These are phyloP conservation scores for Crypturellus undulatus DNA, from an alignment of 2,113 vertebrate genomes.

Conservation along the genomic window DNA sequence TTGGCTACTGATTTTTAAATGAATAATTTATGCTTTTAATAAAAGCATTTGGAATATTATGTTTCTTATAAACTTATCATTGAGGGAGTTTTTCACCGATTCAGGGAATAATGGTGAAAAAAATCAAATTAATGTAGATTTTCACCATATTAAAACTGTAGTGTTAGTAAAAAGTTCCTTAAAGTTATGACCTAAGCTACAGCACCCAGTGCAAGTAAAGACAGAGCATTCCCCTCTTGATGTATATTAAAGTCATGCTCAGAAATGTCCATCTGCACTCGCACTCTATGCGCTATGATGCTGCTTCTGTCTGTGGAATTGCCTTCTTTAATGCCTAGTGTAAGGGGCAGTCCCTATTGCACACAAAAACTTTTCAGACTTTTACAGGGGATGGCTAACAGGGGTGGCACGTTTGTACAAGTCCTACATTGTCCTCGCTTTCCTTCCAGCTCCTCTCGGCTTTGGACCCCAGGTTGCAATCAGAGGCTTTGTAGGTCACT, in stretches of 20 bases:
- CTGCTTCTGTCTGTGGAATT: background rate
- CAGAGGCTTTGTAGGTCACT: background rate
- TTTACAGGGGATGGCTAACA: background rate
- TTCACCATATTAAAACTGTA: background rate
- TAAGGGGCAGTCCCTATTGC: background rate
- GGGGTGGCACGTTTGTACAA: background rate
- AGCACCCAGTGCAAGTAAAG: background rate
- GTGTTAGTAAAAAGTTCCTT: background rate
- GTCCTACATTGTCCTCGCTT: background rate
- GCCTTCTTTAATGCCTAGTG: background rate
- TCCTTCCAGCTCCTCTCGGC: background rate
- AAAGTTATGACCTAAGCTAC: background rate
- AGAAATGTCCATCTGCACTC: background rate
- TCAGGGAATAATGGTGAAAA: background rate
- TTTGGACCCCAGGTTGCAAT: background rate
- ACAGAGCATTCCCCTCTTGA: background rate
- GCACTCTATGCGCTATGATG: background rate
- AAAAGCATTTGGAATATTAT: background rate
- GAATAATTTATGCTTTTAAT: background rate
- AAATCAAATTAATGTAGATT: background rate
- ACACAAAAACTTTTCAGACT: background rate
- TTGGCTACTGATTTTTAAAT: background rate
- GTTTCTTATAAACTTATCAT: background rate
- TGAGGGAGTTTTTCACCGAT: background rate
- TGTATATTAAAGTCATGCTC: background rate